phyloP scores from a whole-genome alignment of 1,140 invertebrate species.

The Carposina sasakii region DNA sequence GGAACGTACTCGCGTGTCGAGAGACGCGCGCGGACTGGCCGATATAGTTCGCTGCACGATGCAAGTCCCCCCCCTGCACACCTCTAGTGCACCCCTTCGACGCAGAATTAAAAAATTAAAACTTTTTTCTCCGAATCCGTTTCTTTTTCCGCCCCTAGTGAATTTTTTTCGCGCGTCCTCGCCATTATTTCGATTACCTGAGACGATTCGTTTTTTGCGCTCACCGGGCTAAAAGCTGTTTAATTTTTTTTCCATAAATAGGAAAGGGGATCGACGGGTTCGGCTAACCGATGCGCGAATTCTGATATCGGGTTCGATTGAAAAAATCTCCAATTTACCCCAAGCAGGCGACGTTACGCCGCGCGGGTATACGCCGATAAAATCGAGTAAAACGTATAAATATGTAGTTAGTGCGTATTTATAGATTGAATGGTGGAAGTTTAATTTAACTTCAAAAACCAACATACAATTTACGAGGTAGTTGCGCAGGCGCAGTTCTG shows the following conservation, averaged over 20 bases:
- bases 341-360: too few relatives aligned
- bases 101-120: constrained; percentile 55
- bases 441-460: too few relatives aligned
- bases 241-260: constrained; percentile 65
- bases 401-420: too few relatives aligned
- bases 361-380: too few relatives aligned
- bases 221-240: constrained; percentile 61
- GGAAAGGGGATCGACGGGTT: constrained; percentile 59
- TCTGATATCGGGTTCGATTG: constrained; percentile 59
- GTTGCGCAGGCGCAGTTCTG: too few relatives aligned
- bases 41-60: constrained; percentile 14
- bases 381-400: too few relatives aligned
- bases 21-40: constrained; percentile 20
- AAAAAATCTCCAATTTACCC: constrained; percentile 35
- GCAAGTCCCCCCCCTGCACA: constrained; percentile 16
- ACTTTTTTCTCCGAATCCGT: constrained; percentile 68
- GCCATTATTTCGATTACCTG: constrained; percentile 70
- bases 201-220: constrained; percentile 57
- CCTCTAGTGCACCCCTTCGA: constrained; percentile 21
- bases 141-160: constrained; percentile 68
- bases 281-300: constrained; percentile 65
- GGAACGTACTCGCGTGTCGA: constrained; percentile 14
- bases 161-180: constrained; percentile 63
- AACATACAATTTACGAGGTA: too few relatives aligned
- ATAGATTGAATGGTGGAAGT: too few relatives aligned